phyloP scores from a whole-genome alignment of 2,113 vertebrate genomes.

The Odontesthes bonariensis region DNA sequence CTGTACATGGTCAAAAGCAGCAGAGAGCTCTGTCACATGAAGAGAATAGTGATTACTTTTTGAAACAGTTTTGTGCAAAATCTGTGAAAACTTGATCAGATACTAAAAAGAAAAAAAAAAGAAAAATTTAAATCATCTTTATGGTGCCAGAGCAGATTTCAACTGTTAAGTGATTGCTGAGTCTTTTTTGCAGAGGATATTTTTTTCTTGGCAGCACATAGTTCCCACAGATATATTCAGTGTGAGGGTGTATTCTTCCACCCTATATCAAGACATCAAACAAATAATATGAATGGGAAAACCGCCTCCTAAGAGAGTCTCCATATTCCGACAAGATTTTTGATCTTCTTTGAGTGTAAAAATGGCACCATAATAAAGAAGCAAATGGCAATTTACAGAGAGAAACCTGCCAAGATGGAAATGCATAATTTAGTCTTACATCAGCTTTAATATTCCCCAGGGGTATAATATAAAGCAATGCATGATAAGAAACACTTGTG shows the following conservation, averaged over 20 bases:
- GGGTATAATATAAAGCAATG: conserved; percentile 1
- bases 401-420: conserved; percentile 13
- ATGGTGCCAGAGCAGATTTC: background rate
- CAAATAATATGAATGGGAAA: conserved; percentile 32
- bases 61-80: conserved; percentile 1
- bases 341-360: conserved; percentile 29
- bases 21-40: background rate
- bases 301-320: conserved; percentile 15
- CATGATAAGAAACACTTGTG: background rate
- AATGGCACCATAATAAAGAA: conserved; percentile 14
- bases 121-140: conserved; percentile 1
- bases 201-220: background rate
- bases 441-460: background rate
- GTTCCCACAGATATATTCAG: background rate
- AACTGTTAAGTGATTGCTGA: background rate
- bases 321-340: conserved; percentile 28
- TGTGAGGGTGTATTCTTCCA: background rate
- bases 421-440: background rate
- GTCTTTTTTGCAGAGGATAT: background rate
- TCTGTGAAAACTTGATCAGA: conserved; percentile 5
- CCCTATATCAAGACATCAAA: conserved; percentile 43
- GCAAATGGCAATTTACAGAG: conserved; percentile 15
- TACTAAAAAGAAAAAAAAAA: no score
- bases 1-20: background rate
- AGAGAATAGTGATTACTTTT: background rate